Conservation (phyloP, 2,113 vertebrate genomes). For the Rutilus rutilus region DNA sequence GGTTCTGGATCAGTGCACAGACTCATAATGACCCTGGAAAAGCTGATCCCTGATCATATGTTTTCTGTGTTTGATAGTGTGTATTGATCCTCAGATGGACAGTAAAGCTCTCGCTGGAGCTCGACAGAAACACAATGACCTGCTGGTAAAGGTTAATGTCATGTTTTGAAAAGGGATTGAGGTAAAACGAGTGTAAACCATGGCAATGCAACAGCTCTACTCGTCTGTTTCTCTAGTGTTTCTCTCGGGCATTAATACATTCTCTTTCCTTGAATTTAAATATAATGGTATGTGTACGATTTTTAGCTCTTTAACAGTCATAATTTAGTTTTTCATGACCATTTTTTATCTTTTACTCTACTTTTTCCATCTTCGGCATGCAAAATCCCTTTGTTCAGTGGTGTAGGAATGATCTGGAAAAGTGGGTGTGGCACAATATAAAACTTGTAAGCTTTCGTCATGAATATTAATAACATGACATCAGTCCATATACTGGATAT, state of each 20-base stretch:
- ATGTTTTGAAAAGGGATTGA: slow-evolving; percentile 10
- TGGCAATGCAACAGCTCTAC: not conserved
- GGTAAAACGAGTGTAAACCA: not conserved
- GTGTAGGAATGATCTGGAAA: not conserved
- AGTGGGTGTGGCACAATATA: not conserved
- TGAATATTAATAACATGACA: not conserved
- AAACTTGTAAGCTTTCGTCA: not conserved
- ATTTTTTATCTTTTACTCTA: not conserved
- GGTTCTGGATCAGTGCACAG: slow-evolving; percentile 8
- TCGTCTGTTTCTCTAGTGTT: slow-evolving; percentile 15
- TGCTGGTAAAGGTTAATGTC: slow-evolving; percentile 31
- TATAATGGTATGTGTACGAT: not conserved
- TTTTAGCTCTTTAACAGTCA: not conserved
- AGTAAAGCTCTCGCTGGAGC: slow-evolving; percentile 1
- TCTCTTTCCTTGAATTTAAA: not conserved
- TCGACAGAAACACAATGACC: slow-evolving; percentile 1
- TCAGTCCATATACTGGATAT: too few relatives aligned
- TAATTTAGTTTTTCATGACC: not conserved
- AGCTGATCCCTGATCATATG: slow-evolving; percentile 10
- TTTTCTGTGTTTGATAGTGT: slow-evolving; percentile 5
- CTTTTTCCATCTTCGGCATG: not conserved
- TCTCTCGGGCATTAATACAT: not conserved
- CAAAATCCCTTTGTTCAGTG: not conserved
- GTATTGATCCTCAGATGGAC: slow-evolving; percentile 9
- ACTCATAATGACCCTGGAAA: not conserved